Evolutionary conservation across 2,888 invertebrate genomes (phyloP), one percentile per base, ranked within the genome.

Genomic region (Drosophila hawaiiensis): DNA sequence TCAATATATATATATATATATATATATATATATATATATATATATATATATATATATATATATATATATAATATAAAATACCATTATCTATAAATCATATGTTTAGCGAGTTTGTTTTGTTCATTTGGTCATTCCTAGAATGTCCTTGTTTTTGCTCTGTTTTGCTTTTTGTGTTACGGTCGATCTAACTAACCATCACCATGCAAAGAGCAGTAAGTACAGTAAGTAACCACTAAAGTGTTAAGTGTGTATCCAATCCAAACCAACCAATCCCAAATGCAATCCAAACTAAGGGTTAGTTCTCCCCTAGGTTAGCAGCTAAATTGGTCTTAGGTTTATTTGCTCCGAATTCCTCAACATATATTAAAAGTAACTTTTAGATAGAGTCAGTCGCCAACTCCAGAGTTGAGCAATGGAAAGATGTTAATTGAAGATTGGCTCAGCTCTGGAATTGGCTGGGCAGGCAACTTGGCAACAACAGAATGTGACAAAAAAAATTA

Each of bases 61-160:
- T 55, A 25, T 25, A 73, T 76, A 69, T 54, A 33, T 25, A 73
- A n/a, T 67, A 65, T 29, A 50, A 9, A 39, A n/a, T 56, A 28
- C 28, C n/a, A 49, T 64, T 58, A 53, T 33, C 58, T 37, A 60
- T 69, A 47, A 55, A 29, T 61, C 67, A 58, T 67, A 29, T 37
- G 29, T 55, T 69, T 74, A 64, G 66, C 28, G 52, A 73, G 78
- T 68, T 78, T 82, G 59, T 73, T 78, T 56, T 50, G 60, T 60
- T 61, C 65, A 56, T 35, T 35, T 28, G 61, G 52, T 63, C 81
- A 84, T 83, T 85, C 52, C n/a, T 84, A 84, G 86, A 84, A 79
- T 84, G 75, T 79, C 63, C 56, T 54, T 25, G 25, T 47, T 79
- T 72, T 64, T 76, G 65, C 58, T 66, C 52, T 39, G 41, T 63